Evolutionary conservation across 2,797 vertebrate species (phyloP), one percentile per base, ranked within the genome.

Genomic region (Coccyzus lansbergi): DNA sequence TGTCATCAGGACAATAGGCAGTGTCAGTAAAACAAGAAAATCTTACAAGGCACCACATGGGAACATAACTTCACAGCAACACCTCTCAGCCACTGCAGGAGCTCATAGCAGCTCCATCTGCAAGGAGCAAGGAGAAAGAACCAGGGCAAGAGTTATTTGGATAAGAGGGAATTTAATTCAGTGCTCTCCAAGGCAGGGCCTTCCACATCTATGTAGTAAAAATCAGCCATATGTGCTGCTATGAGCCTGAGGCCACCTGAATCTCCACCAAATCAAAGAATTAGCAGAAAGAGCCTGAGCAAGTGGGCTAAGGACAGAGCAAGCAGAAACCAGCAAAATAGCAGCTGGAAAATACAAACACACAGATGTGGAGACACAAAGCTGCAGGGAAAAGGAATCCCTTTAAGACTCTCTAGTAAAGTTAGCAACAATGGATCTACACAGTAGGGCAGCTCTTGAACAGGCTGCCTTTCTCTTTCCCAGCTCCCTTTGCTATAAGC

Each of bases 1-100:
- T 98, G 96, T 55, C 90, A 89, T 3, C 67, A 0, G 53, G 29
- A 79, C 6, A 10, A 95, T 26, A 84, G 59, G 52, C n/a, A 80
- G n/a, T 1, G 28, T 93, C 83, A 86, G 33, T 51, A 24, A 76
- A 46, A 70, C 1, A 68, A 20, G 24, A 76, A 33, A 83, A 86
- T 42, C 42, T 33, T 52, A 14, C 0, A 58, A 58, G 68, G 56
- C 49, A 58, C 20, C 33, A 52, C 2, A 7, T 1, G 16, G 67
- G 76, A 75, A 60, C 17, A 65, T 48, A 91, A 81, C 15, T 46
- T 72, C 48, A 75, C 1, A 86, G 90, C 48, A 82, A 58, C 36
- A 34, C 3, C 7, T 51, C 60, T 14, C 55, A 55, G 36, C 36
- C 79, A 58, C 0, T 55, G 51, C 62, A 84, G 36, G 22, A 82